Evolutionary conservation across 2,888 invertebrate species (phyloP).

Genomic region (Andricus curvator): DNA sequence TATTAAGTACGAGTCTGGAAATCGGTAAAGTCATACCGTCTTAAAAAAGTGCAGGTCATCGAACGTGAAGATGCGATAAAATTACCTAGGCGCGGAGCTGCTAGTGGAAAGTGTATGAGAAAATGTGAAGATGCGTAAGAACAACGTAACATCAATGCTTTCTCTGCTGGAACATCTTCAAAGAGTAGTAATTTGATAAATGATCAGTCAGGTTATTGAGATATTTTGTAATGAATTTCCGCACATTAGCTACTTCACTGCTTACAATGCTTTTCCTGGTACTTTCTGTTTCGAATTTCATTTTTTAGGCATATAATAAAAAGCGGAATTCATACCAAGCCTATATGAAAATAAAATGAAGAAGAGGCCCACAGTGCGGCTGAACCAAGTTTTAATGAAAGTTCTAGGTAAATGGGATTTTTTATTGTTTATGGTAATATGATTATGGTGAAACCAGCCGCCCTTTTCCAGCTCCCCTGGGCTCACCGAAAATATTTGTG

Average conservation of each 20-base stretch:
- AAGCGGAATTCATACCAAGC: background rate
- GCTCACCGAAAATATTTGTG: too few species aligned
- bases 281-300: background rate
- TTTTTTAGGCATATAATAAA: background rate
- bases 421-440: too few species aligned
- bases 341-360: background rate
- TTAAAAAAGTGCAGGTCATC: background rate
- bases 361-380: too few species aligned
- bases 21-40: background rate
- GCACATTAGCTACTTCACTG: background rate
- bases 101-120: constrained; percentile 70
- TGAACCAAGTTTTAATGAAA: too few species aligned
- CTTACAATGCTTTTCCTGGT: background rate
- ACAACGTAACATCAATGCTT: constrained; percentile 67
- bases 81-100: constrained; percentile 5
- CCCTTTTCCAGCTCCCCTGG: too few species aligned
- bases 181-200: background rate
- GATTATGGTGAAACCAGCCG: too few species aligned
- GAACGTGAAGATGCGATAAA: constrained; percentile 21
- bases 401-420: too few species aligned
- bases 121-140: constrained; percentile 62
- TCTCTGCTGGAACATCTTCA: constrained; percentile 55
- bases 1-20: background rate
- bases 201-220: background rate
- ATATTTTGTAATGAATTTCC: background rate